Base-by-base conservation (phyloP, 2,797 vertebrate genomes). In the Anomalospiza imberbis region DNA sequence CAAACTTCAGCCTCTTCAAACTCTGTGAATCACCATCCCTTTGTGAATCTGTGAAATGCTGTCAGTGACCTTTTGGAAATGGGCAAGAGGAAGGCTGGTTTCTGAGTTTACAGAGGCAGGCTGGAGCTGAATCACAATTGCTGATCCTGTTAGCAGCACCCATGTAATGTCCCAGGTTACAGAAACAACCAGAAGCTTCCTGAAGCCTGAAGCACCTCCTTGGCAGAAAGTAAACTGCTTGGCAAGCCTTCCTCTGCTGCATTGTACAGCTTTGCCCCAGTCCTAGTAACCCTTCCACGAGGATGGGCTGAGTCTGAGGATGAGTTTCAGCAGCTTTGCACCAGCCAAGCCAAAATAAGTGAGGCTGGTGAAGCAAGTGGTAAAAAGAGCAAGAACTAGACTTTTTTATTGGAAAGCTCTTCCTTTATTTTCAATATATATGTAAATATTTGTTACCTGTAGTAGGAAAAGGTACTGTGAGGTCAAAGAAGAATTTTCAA, bases 241-340 rank as follows among this genome's bases (percentile, higher is more conserved):
- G 1, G 18, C 70, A 77, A 77, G 5, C 7, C 7, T 29, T 86
- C 24, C 14, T 57, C 18, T 70, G 47, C 29, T 62, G 13, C 44
- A 3, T 6, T 70, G 26, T 7, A 44, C 0, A 4, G 24, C 16
- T 78, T 85, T 75, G 31, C 17, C 12, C 24, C 4, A 32, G 48
- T 9, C 60, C 50, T 26, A 29, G n/a, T 65, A 85, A 72, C 12
- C 6, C 9, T 12, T 2, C 1, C 57, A 19, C 0, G 0, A 47
- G 53, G 38, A 29, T 17, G 22, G 36, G 15, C 29, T 85, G n/a
- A 40, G 36, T 24, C 48, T 72, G 68, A 48, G n/a, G 17, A 14
- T 17, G 25, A 6, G 10, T 44, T 86, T 36, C 50, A 63, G 18
- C 4, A 20, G 4, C 55, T 78, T 65, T 72, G 29, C 50, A 38